phyloP scores from a whole-genome alignment of 2,113 vertebrate genomes.

The Conger conger region DNA sequence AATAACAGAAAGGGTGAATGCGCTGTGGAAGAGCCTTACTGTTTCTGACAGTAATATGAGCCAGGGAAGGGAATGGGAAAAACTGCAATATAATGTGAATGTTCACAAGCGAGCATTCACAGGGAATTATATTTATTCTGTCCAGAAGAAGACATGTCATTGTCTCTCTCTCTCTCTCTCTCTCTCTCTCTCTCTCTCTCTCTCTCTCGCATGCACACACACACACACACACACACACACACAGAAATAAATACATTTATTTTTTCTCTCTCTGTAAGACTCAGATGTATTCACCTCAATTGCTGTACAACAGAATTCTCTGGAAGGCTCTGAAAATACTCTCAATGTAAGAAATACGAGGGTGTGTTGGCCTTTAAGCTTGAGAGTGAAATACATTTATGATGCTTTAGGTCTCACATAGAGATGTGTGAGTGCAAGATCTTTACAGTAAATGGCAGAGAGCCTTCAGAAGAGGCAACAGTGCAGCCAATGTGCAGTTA shows the following conservation, averaged over 20 bases:
- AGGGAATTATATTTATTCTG: neutral
- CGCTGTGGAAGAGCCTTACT: neutral
- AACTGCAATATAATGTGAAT: neutral
- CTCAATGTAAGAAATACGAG: neutral
- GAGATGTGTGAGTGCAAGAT: neutral
- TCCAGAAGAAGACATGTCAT: neutral
- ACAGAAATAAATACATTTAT: neutral
- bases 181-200: neutral
- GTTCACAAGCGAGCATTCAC: neutral
- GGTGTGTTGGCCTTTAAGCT: neutral
- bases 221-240: neutral
- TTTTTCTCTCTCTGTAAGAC: neutral
- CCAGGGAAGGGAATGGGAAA: neutral
- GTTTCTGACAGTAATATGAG: neutral
- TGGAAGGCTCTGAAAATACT: neutral
- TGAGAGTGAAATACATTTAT: neutral
- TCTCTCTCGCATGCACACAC: neutral
- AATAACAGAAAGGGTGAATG: neutral
- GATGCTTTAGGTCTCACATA: neutral
- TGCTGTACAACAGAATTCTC: neutral
- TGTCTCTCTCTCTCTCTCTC: neutral
- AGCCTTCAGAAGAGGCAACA: neutral
- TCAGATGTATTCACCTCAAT: neutral
- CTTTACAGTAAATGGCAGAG: neutral
- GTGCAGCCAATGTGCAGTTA: neutral